These are phyloP conservation scores for Corythornis vintsioides DNA, from an alignment of 2,113 vertebrate species.

Conservation along the genomic window DNA sequence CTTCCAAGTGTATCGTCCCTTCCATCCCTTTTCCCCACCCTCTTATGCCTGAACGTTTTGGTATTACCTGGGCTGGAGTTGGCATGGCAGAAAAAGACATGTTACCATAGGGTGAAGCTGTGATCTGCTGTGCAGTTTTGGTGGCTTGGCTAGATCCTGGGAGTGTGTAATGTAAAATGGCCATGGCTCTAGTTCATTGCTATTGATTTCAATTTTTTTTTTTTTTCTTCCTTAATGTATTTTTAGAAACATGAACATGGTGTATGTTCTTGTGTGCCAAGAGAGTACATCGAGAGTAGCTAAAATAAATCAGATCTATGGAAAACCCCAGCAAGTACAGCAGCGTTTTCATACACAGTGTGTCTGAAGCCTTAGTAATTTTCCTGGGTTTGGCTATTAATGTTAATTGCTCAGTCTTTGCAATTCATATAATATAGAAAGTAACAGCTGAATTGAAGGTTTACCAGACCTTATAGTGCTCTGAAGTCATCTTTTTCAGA, in stretches of 20 bases:
- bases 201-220: neutral
- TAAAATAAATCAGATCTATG: conserved; percentile 4
- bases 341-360: neutral
- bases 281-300: neutral
- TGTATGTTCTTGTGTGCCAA: neutral
- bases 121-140: neutral
- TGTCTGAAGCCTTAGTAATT: neutral
- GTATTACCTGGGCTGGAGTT: neutral
- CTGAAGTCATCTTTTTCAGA: conserved; percentile 33
- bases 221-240: neutral
- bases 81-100: neutral
- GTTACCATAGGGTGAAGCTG: neutral
- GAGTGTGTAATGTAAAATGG: neutral
- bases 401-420: neutral
- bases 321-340: conserved; percentile 23
- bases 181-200: neutral
- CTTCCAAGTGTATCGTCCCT: neutral
- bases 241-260: conserved; percentile 9
- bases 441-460: neutral
- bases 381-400: neutral
- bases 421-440: neutral
- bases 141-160: neutral
- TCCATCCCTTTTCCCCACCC: neutral
- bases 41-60: neutral
- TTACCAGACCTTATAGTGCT: neutral